Evolutionary conservation across 2,888 invertebrate species (phyloP).

Genomic region (Lagria hirta): DNA sequence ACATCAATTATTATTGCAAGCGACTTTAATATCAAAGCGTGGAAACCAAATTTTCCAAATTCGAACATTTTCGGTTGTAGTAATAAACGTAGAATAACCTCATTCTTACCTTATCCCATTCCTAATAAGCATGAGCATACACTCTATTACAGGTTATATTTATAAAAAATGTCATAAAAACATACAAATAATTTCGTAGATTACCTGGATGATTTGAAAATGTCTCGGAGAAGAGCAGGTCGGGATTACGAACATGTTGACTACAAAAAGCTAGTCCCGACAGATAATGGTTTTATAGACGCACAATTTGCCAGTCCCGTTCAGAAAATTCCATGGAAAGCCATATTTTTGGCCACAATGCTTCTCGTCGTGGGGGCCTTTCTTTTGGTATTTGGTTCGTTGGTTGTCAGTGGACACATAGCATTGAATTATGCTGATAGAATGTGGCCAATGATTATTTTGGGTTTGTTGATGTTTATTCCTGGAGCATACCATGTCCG

Average conservation of each 20-base stretch:
- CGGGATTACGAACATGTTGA: slow-evolving; percentile 64
- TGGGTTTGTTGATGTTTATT: slow-evolving; percentile 87
- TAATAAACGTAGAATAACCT: no score
- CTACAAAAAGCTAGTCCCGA: slow-evolving; percentile 57
- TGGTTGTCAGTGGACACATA: slow-evolving; percentile 80
- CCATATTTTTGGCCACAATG: slow-evolving; percentile 73
- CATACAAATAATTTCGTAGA: no score
- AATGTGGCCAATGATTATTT: slow-evolving; percentile 84
- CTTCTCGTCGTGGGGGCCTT: slow-evolving; percentile 76
- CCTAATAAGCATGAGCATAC: no score
- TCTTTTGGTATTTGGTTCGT: slow-evolving; percentile 69
- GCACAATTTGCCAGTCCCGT: slow-evolving; percentile 69
- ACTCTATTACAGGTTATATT: slow-evolving; percentile 8
- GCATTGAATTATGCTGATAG: slow-evolving; percentile 83
- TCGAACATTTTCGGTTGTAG: no score
- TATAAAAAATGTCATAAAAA: slow-evolving; percentile 3
- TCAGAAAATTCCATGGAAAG: slow-evolving; percentile 81
- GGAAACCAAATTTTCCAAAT: no score
- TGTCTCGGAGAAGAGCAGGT: slow-evolving; percentile 64
- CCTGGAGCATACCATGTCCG: slow-evolving; percentile 90
- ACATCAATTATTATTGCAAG: no score
- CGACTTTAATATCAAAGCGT: no score
- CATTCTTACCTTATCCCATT: no score
- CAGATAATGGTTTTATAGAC: slow-evolving; percentile 66
- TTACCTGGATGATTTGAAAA: slow-evolving; percentile 56